Evolutionary conservation across 2,113 vertebrate genomes (phyloP), one percentile per base, ranked within the genome.

Genomic region (Phalacrocorax pelagicus): DNA sequence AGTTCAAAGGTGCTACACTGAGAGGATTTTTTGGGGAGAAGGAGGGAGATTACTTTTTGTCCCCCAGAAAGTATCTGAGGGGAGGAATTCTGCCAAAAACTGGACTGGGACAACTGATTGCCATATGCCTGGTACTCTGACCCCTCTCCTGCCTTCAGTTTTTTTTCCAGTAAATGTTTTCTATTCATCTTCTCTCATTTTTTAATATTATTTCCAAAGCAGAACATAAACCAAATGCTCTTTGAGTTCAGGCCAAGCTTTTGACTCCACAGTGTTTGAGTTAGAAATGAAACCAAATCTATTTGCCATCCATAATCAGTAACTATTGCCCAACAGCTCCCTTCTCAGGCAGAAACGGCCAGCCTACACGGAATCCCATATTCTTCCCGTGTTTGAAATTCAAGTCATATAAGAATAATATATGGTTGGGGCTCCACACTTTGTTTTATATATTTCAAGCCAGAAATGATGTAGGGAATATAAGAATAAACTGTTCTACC

Each of bases 161-260:
- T 52, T 40, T 71, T 57, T 57, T 62, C 17, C 46, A 87, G 70
- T 94, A 84, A 79, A 94, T 80, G 58, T 90, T 91, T 95, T 92
- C 77, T 97, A 38, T 96, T 90, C n/a, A 17, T 95, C 40, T 73
- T 94, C 78, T 80, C 70, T 82, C 54, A 18, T 92, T 89, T 95
- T 95, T 90, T 44, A 90, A 82, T 88, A 97, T 49, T 96, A 95
- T 92, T 91, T 96, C 92, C 67, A 88, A 95, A 88, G 70, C 54
- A 95, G 90, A 95, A 94, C 88, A 63, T 92, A 95, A 96, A 96
- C 93, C 90, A 96, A 96, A 82, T 81, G 62, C 49, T 95, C 51
- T 93, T 83, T 96, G 94, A 96, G 70, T 94, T 80, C 87, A 69
- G 63, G 94, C 95, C 95, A 96, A 85, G 58, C 17, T 96, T 92